These are phyloP conservation scores for Drosophila heteroneura DNA, from an alignment of 2,888 invertebrate species.

Conservation along the genomic window DNA sequence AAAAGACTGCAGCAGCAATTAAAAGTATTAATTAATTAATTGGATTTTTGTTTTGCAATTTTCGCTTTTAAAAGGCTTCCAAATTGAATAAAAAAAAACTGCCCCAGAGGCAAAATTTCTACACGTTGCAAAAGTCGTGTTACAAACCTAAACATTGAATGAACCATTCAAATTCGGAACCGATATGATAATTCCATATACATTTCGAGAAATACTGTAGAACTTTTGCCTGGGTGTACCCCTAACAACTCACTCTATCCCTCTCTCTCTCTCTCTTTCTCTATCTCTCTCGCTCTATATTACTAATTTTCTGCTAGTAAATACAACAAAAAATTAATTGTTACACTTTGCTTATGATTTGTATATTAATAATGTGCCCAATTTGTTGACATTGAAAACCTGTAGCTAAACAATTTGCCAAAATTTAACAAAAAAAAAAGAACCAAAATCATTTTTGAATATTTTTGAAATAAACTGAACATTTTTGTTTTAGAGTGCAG, in stretches of 20 bases:
- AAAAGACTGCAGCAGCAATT: constrained; percentile 37
- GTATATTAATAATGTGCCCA: constrained; percentile 68
- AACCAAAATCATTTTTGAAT: constrained; percentile 62
- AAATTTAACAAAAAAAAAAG: constrained; percentile 17
- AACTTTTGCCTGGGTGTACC: constrained; percentile 21
- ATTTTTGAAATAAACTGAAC: constrained; percentile 60
- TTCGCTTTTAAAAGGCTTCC: constrained; percentile 79
- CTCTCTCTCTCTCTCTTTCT: constrained; percentile 20
- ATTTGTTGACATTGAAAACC: constrained; percentile 81
- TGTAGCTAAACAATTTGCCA: constrained; percentile 85
- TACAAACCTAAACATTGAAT: not conserved
- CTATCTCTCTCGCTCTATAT: constrained; percentile 21
- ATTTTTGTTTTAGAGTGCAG: constrained; percentile 67
- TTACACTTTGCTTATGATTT: constrained; percentile 49
- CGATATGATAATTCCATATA: not conserved
- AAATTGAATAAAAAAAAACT: constrained; percentile 29
- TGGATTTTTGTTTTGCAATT: constrained; percentile 86
- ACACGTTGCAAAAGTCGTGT: not conserved
- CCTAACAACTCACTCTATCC: constrained; percentile 6
- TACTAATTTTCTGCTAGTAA: constrained; percentile 57
- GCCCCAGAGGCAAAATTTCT: constrained; percentile 18
- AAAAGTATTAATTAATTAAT: constrained; percentile 59
- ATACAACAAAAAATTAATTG: constrained; percentile 81
- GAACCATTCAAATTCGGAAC: not conserved
- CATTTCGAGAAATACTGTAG: constrained; percentile 1